Evolutionary conservation across 2,113 vertebrate genomes (phyloP).

Genomic region (Haplochromis burtoni): DNA sequence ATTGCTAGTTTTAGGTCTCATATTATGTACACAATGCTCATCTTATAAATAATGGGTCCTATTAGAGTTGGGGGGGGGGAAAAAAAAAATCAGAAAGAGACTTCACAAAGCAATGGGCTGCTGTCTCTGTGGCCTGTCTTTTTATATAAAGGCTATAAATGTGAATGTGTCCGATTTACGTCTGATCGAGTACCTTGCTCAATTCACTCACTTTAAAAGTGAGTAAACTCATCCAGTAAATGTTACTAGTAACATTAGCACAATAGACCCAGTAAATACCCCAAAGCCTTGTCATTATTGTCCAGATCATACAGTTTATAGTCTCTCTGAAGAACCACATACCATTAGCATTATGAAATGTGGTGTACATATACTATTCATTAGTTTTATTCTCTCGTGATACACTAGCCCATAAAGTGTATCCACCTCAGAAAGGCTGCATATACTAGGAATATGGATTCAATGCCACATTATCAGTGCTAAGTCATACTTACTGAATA

Average conservation of each 20-base stretch:
- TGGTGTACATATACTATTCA: background rate
- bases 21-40: background rate
- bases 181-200: background rate
- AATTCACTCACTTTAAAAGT: background rate
- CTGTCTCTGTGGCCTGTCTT: background rate
- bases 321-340: background rate
- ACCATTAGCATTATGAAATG: background rate
- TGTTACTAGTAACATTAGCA: background rate
- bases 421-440: background rate
- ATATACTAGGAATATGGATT: background rate
- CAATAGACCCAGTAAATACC: background rate
- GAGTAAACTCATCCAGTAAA: background rate
- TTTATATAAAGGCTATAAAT: background rate
- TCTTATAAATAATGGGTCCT: background rate
- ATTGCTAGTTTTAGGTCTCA: background rate
- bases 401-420: background rate
- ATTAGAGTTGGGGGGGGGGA: background rate
- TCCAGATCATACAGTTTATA: background rate
- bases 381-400: background rate
- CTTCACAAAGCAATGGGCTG: background rate
- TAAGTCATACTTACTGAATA: background rate
- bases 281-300: background rate
- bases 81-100: background rate
- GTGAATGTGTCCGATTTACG: background rate
- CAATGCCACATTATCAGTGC: background rate